These are phyloP conservation scores for Eupelmus urozonus DNA, from an alignment of 2,888 invertebrate species.

Conservation along the genomic window DNA sequence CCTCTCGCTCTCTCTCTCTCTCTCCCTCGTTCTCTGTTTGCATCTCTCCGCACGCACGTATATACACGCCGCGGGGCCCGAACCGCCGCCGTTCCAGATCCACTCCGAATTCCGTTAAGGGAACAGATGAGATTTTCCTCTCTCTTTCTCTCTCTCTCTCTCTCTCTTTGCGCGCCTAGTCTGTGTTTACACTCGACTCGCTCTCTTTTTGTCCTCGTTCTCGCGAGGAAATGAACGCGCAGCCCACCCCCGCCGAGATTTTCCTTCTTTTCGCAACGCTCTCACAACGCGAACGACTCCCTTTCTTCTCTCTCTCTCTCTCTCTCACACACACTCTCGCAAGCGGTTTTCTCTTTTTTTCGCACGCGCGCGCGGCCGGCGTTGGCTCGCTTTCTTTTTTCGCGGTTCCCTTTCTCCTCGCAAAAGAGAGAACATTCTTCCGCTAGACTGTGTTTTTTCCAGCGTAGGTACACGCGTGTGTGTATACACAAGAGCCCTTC, in stretches of 20 bases:
- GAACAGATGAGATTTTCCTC: slow-evolving; percentile 58
- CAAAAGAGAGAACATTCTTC: slow-evolving; percentile 7
- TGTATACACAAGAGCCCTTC: slow-evolving; percentile 40
- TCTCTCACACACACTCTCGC: neutral
- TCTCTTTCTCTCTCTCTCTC: slow-evolving; percentile 36
- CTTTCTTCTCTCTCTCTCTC: slow-evolving; percentile 9
- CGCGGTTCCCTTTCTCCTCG: no score
- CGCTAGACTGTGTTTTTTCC: slow-evolving; percentile 35
- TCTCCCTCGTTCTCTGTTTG: slow-evolving; percentile 63
- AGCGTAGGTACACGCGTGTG: no score
- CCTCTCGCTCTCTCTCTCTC: neutral
- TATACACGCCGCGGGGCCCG: slow-evolving; percentile 31
- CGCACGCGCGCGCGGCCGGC: neutral
- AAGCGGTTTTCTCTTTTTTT: neutral
- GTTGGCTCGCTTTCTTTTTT: neutral
- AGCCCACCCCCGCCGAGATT: slow-evolving; percentile 19
- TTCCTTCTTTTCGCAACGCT: neutral
- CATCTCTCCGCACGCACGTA: slow-evolving; percentile 28
- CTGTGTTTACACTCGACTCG: neutral
- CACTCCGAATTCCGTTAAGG: slow-evolving; percentile 51
- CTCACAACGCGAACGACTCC: neutral
- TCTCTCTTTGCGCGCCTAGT: slow-evolving; percentile 32
- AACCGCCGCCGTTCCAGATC: slow-evolving; percentile 56
- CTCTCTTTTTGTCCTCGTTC: slow-evolving; percentile 30
- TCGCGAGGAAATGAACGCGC: slow-evolving; percentile 40